These are phyloP conservation scores for Nineta flava DNA, from an alignment of 2,888 invertebrate genomes.

Conservation along the genomic window DNA sequence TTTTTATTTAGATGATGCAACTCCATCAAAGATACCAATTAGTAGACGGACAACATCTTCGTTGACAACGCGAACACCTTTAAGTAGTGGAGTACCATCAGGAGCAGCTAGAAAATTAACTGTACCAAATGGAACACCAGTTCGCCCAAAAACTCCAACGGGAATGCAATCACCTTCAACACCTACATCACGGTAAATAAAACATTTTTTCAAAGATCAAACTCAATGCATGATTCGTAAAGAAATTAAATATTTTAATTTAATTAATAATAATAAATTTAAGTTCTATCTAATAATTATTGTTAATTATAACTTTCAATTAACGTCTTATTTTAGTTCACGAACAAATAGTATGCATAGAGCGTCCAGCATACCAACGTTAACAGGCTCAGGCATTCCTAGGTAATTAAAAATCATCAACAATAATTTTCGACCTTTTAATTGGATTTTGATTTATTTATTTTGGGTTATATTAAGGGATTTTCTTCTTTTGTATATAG, in stretches of 20 bases:
- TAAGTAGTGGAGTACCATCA: slow-evolving; percentile 23
- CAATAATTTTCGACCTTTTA: too few species aligned
- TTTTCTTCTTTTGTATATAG: too few species aligned
- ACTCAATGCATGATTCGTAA: too few species aligned
- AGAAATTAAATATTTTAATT: too few species aligned
- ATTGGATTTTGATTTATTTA: too few species aligned
- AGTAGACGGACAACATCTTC: slow-evolving; percentile 49
- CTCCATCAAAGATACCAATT: slow-evolving; percentile 70
- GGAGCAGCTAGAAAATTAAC: slow-evolving; percentile 42
- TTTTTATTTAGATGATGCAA: slow-evolving; percentile 47
- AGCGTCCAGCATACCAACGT: slow-evolving; percentile 81
- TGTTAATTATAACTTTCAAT: slow-evolving; percentile 36
- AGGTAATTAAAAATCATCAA: slow-evolving; percentile 37
- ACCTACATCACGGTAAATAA: slow-evolving; percentile 49
- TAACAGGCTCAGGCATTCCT: slow-evolving; percentile 53
- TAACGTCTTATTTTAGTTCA: slow-evolving; percentile 24
- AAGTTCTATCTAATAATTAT: slow-evolving; percentile 10
- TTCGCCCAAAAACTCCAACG: slow-evolving; percentile 58
- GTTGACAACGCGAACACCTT: slow-evolving; percentile 17
- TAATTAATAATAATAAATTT: too few species aligned
- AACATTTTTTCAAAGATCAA: background rate
- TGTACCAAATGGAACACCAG: slow-evolving; percentile 31
- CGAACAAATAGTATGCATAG: slow-evolving; percentile 63
- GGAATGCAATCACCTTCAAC: slow-evolving; percentile 59
- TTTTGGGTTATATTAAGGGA: too few species aligned